A percentile compares a stretch with the other conserved stretches of the same genome.
Conservation (phyloP, 2,888 invertebrate species). For the Epistrophe grossulariae region DNA sequence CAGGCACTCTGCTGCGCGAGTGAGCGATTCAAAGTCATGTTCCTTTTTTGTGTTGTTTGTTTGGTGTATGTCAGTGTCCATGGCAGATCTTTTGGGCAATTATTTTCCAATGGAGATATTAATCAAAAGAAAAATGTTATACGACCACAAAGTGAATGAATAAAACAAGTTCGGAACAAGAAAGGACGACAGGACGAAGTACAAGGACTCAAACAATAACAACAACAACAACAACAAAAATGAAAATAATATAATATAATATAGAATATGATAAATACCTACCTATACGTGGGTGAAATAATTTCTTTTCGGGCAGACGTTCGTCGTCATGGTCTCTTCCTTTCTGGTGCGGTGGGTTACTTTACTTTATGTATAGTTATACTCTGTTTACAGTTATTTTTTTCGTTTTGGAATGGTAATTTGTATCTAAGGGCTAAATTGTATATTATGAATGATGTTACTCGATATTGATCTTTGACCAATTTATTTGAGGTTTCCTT, state of each 20-base stretch:
- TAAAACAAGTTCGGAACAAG: slow-evolving; percentile 5
- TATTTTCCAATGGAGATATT: slow-evolving; percentile 72
- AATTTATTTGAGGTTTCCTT: slow-evolving; percentile 57
- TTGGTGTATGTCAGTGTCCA: slow-evolving; percentile 67
- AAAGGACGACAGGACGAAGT: slow-evolving; percentile 16
- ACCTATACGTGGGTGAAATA: slow-evolving; percentile 59
- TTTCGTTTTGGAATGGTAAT: slow-evolving; percentile 46
- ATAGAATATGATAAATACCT: slow-evolving; percentile 56
- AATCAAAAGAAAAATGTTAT: slow-evolving; percentile 70
- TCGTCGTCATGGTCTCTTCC: slow-evolving; percentile 36
- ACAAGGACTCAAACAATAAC: background rate
- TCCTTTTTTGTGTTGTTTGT: slow-evolving; percentile 35
- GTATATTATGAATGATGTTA: slow-evolving; percentile 66
- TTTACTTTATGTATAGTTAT: background rate
- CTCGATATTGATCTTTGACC: slow-evolving; percentile 66
- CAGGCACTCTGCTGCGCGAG: slow-evolving; percentile 11
- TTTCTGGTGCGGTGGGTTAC: slow-evolving; percentile 38
- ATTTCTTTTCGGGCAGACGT: slow-evolving; percentile 42
- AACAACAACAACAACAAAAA: background rate
- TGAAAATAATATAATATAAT: slow-evolving; percentile 18
- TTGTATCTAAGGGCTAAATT: slow-evolving; percentile 47
- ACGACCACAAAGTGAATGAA: slow-evolving; percentile 51
- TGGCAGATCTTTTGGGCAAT: slow-evolving; percentile 73
- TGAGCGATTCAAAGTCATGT: slow-evolving; percentile 67
- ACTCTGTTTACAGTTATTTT: slow-evolving; percentile 29